Percentiles rank a stretch among this genome's conserved stretches.
Evolutionary conservation across 2,113 vertebrate genomes (phyloP).

Genomic region (Trematomus loennbergii): DNA sequence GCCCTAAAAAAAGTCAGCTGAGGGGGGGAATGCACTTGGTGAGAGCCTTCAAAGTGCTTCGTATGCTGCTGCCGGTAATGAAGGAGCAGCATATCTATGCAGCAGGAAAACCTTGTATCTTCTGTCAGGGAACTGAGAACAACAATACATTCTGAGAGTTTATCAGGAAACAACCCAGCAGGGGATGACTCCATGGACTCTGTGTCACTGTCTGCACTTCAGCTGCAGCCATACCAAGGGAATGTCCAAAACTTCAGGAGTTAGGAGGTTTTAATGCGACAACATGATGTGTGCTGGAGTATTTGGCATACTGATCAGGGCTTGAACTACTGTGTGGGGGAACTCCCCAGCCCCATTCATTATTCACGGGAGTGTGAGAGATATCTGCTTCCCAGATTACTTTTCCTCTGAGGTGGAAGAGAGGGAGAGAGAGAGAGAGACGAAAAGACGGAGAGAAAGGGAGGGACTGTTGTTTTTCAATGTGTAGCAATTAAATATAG

Average conservation of each 20-base stretch:
- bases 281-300: conserved; percentile 43
- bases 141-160: not conserved
- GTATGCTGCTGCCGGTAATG: conserved; percentile 36
- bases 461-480: no score
- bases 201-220: not conserved
- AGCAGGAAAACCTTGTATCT: conserved; percentile 25
- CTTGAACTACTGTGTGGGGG: conserved; percentile 58
- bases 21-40: conserved; percentile 20
- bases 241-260: not conserved
- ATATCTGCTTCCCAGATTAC: conserved; percentile 62
- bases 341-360: conserved; percentile 68
- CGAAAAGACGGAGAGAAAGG: no score
- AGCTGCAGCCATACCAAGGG: not conserved
- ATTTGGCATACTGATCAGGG: conserved; percentile 65
- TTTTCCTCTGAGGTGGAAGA: conserved; percentile 43
- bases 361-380: conserved; percentile 67
- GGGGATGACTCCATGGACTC: not conserved
- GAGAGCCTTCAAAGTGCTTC: conserved; percentile 63
- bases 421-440: not conserved
- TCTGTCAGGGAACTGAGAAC: conserved; percentile 2
- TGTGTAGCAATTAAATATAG: no score
- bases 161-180: not conserved
- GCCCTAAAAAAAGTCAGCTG: conserved; percentile 44
- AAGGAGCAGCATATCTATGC: conserved; percentile 29
- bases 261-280: conserved; percentile 33